Evolutionary conservation across 2,113 vertebrate species (phyloP).

Genomic region (Tringa solitaria): DNA sequence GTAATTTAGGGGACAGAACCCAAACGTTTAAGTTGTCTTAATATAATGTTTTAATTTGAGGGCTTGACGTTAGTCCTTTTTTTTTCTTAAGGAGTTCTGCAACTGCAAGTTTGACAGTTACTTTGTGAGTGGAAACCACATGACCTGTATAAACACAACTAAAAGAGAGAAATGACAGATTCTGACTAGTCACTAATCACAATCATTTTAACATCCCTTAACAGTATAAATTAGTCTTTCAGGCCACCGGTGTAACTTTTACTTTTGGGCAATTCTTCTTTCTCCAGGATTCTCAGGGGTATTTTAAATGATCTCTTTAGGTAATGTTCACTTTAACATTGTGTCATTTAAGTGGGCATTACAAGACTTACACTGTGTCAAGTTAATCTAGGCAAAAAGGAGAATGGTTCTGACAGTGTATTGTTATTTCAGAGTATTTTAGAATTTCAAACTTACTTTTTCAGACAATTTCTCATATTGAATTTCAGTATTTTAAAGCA

Average conservation of each 20-base stretch:
- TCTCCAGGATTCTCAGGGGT: background rate
- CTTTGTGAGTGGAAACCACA: background rate
- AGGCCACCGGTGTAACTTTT: background rate
- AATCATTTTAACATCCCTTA: background rate
- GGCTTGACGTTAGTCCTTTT: background rate
- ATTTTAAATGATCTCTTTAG: background rate
- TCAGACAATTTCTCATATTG: background rate
- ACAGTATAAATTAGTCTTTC: background rate
- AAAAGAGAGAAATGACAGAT: background rate
- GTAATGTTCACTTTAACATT: background rate
- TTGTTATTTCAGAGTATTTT: background rate
- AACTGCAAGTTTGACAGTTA: background rate
- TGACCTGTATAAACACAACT: background rate
- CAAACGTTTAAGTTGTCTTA: background rate
- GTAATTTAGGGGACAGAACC: background rate
- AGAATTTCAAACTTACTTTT: background rate
- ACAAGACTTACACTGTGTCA: background rate
- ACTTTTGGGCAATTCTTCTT: background rate
- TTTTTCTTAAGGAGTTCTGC: background rate
- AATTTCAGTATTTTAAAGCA: background rate
- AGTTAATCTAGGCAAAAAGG: background rate
- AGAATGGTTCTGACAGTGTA: background rate
- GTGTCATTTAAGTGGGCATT: background rate
- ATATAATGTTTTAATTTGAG: background rate
- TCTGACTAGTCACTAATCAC: background rate